Evolutionary conservation across 2,113 vertebrate genomes (phyloP).

Genomic region (Stegastes partitus): DNA sequence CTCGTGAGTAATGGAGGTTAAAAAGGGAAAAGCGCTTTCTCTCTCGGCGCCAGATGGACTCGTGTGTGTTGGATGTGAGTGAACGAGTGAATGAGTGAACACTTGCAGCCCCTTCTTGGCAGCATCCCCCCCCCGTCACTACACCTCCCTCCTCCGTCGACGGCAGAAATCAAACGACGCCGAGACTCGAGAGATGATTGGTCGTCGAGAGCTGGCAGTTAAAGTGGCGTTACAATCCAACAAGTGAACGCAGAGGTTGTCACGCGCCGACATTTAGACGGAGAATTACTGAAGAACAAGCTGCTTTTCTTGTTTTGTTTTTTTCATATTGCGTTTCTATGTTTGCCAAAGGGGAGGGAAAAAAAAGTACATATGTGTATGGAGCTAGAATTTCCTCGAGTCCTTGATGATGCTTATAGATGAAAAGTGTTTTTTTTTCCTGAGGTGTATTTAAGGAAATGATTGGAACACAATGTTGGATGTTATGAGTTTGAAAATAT

Average conservation of each 20-base stretch:
- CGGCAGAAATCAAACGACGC: conserved; percentile 51
- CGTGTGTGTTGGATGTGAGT: conserved; percentile 32
- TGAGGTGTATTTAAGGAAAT: conserved; percentile 25
- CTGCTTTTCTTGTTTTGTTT: no score
- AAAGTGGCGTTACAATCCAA: conserved; percentile 28
- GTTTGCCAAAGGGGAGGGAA: conserved; percentile 24
- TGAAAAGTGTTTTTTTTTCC: conserved; percentile 27
- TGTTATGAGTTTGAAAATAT: not conserved
- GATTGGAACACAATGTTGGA: conserved; percentile 1
- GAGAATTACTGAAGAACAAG: conserved; percentile 53
- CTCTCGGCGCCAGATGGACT: conserved; percentile 67
- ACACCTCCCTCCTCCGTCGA: not conserved
- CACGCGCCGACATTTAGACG: conserved; percentile 38
- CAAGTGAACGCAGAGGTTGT: not conserved
- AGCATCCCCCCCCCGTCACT: not conserved
- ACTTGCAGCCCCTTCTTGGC: conserved; percentile 23
- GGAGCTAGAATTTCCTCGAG: not conserved
- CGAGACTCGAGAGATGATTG: conserved; percentile 41
- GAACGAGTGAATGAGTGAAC: conserved; percentile 46
- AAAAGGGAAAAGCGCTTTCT: conserved; percentile 65
- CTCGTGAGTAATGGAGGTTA: conserved; percentile 76
- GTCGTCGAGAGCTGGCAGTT: conserved; percentile 45
- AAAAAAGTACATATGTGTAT: conserved; percentile 15
- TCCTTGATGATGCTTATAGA: conserved; percentile 3
- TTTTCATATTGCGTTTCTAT: conserved; percentile 16